These are phyloP conservation scores for Sturnus vulgaris DNA, from an alignment of 2,113 vertebrate species.

Conservation along the genomic window DNA sequence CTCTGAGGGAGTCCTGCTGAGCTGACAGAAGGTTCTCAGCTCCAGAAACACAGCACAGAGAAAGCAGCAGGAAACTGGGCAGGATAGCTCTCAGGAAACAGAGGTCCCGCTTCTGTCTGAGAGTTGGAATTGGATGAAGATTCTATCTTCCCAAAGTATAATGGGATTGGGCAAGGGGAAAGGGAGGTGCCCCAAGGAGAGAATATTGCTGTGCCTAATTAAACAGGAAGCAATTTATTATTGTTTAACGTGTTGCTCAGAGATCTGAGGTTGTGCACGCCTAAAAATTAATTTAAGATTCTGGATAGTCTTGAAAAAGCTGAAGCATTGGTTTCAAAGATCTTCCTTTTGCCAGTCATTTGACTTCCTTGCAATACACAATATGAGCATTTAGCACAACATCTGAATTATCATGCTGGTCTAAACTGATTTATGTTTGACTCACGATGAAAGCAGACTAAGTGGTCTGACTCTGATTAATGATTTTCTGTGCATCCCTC, in stretches of 20 bases:
- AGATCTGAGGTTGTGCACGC: neutral
- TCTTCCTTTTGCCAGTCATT: neutral
- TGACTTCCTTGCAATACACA: neutral
- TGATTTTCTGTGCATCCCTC: neutral
- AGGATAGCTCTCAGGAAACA: neutral
- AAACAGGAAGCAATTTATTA: conserved; percentile 24
- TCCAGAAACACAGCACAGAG: neutral
- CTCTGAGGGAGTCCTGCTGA: rapidly evolving
- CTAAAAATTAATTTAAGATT: neutral
- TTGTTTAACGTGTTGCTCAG: neutral
- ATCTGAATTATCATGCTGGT: neutral
- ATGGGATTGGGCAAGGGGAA: neutral
- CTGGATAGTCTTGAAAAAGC: neutral
- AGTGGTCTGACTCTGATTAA: neutral
- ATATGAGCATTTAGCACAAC: neutral
- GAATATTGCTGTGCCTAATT: neutral
- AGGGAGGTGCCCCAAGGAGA: neutral
- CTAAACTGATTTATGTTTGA: neutral
- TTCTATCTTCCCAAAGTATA: neutral
- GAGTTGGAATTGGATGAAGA: neutral
- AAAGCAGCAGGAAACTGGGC: neutral
- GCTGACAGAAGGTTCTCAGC: rapidly evolving
- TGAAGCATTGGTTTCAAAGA: neutral
- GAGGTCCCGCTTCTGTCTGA: neutral
- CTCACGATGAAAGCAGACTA: neutral